Conservation (phyloP, 2,888 invertebrate species). For the Apomyelois bistriatella region DNA sequence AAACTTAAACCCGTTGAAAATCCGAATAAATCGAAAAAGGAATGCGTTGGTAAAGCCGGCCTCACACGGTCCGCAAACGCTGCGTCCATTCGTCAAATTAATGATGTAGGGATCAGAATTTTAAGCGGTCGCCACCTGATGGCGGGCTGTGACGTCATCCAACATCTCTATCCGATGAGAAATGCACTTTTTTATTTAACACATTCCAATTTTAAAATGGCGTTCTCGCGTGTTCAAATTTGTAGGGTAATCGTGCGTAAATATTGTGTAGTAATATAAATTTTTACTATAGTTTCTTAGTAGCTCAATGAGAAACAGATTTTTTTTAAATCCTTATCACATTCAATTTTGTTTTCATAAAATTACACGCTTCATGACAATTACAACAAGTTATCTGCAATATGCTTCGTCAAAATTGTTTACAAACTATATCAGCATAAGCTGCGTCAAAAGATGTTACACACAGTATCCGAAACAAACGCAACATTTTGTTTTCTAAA, state of each 20-base stretch:
- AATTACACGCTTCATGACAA: too few species aligned
- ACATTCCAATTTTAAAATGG: slow-evolving; percentile 37
- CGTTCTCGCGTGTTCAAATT: slow-evolving; percentile 61
- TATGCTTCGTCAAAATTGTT: too few species aligned
- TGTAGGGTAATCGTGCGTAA: slow-evolving; percentile 41
- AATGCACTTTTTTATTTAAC: slow-evolving; percentile 33
- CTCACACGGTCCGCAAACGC: slow-evolving; percentile 40
- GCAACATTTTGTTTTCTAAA: too few species aligned
- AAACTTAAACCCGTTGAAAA: slow-evolving; percentile 20
- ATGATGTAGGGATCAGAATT: slow-evolving; percentile 65
- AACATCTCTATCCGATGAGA: slow-evolving; percentile 45
- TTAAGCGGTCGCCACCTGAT: slow-evolving; percentile 46
- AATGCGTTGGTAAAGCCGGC: slow-evolving; percentile 36
- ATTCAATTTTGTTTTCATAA: too few species aligned
- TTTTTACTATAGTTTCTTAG: too few species aligned
- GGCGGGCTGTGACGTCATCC: slow-evolving; percentile 20
- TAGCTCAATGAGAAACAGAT: too few species aligned
- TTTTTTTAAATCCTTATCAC: too few species aligned
- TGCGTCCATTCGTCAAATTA: slow-evolving; percentile 68
- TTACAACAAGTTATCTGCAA: too few species aligned
- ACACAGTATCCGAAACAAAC: too few species aligned
- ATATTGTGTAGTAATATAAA: too few species aligned
- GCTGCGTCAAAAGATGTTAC: too few species aligned
- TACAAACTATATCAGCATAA: too few species aligned
- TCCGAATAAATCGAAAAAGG: slow-evolving; percentile 37